These are phyloP conservation scores for Ophion costatus DNA, from an alignment of 2,888 invertebrate genomes.

Conservation along the genomic window DNA sequence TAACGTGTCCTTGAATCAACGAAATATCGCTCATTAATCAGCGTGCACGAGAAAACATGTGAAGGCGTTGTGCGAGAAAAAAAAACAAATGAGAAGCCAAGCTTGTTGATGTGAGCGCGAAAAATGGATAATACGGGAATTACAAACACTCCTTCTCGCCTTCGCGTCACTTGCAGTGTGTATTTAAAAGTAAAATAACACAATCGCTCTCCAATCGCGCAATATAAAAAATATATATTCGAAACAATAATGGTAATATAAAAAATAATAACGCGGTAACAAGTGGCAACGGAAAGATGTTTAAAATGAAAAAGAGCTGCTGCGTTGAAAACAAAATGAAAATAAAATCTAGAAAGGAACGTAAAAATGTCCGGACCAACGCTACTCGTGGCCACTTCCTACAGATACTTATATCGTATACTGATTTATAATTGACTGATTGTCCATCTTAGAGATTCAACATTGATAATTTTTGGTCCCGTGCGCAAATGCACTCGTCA, in stretches of 20 bases:
- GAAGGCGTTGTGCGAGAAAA: background rate
- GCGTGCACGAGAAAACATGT: slow-evolving; percentile 49
- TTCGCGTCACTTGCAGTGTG: background rate
- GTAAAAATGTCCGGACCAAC: background rate
- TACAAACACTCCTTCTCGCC: background rate
- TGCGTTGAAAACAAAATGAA: slow-evolving; percentile 22
- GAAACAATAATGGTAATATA: background rate
- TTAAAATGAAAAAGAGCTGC: slow-evolving; percentile 12
- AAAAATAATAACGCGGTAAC: slow-evolving; percentile 9
- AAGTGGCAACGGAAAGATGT: slow-evolving; percentile 14
- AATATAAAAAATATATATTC: slow-evolving; percentile 5
- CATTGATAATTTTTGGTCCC: slow-evolving; percentile 17
- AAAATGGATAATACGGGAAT: background rate
- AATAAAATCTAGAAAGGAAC: slow-evolving; percentile 15
- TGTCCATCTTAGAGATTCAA: slow-evolving; percentile 8
- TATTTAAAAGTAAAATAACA: slow-evolving; percentile 2
- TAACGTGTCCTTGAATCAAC: slow-evolving; percentile 7
- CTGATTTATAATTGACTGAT: background rate
- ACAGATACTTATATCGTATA: slow-evolving; percentile 11
- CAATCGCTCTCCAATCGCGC: background rate
- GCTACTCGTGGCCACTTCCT: background rate
- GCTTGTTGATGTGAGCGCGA: slow-evolving; percentile 14
- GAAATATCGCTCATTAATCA: slow-evolving; percentile 17
- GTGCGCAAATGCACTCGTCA: background rate
- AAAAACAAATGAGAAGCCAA: slow-evolving; percentile 27